These are phyloP conservation scores for Tursiops truncatus DNA, from an alignment of 2,113 vertebrate species.

Conservation along the genomic window DNA sequence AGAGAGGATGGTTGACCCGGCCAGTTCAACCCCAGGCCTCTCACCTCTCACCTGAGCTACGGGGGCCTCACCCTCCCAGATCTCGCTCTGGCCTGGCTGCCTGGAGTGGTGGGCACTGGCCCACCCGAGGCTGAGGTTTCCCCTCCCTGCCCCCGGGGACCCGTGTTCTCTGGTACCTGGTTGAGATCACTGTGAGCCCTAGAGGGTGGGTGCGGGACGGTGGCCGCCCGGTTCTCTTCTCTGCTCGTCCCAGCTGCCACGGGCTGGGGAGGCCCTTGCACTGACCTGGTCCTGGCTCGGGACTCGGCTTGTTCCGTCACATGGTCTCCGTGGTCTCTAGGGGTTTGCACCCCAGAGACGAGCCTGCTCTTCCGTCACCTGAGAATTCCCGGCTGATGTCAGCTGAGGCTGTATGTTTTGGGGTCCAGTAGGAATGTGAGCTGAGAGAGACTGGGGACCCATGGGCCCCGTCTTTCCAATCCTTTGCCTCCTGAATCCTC, in stretches of 20 bases:
- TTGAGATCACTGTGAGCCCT: background rate
- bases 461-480: accelerated
- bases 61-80: too few species aligned
- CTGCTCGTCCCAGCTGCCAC: background rate
- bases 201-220: accelerated
- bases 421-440: background rate
- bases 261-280: accelerated
- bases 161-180: background rate
- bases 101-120: background rate
- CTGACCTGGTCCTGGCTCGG: background rate
- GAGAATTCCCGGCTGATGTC: conserved; percentile 75
- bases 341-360: conserved; percentile 49
- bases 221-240: background rate
- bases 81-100: background rate
- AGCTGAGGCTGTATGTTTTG: conserved; percentile 34
- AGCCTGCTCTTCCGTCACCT: background rate
- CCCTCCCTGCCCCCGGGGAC: accelerated
- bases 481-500: background rate
- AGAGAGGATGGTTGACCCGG: background rate
- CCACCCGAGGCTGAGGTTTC: accelerated
- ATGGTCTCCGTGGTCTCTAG: background rate
- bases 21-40: too few species aligned
- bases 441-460: background rate
- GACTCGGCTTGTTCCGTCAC: background rate
- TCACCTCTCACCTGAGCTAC: accelerated